Evolutionary conservation across 2,888 invertebrate species (phyloP), one percentile per base, ranked within the genome.

Genomic region (Noctua comes): DNA sequence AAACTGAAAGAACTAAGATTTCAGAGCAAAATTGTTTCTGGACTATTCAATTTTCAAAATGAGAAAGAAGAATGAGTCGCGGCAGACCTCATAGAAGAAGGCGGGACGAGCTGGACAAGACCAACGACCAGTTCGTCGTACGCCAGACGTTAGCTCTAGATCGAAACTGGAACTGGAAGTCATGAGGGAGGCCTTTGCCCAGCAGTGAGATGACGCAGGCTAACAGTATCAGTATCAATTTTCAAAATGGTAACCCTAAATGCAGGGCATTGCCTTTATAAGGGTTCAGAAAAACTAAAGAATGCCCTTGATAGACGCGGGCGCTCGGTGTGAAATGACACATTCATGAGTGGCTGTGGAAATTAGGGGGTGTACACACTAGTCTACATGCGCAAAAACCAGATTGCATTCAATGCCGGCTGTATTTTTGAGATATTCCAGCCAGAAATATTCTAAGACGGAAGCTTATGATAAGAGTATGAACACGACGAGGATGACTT

Each of bases 321-420:
- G 88, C 91, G 88, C 84, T 87, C 88, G 87, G 89, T 91, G 92
- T 93, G 90, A 92, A 93, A 93, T 91, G 87, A 90, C 91, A 90
- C 86, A 87, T 88, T 89, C 84, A 86, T 85, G 86, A 79, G 72
- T 62, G 68, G 76, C 76, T 72, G 64, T 73, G 68, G 65, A 69
- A 64, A 51, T 27, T 68, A 77, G n/a, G 51, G 68, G 51, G 8
- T 40, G 21, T 68, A 2, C 36, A 80, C 71, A 76, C 54, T 70
- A n/a, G 62, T 16, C 73, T 54, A 18, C 24, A 31, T 21, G 40
- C 11, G 7, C 31, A n/a, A 21, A 10, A 18, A 31, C 21, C 54
- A 36, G 24, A 24, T 13, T 8, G 18, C 43, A 8, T 13, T 18
- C 18, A 43, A 13, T n/a, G 24, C 2, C 2, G 21, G 4, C 40